Evolutionary conservation across 2,888 invertebrate species (phyloP).

Genomic region (Sylvicola cinctus): DNA sequence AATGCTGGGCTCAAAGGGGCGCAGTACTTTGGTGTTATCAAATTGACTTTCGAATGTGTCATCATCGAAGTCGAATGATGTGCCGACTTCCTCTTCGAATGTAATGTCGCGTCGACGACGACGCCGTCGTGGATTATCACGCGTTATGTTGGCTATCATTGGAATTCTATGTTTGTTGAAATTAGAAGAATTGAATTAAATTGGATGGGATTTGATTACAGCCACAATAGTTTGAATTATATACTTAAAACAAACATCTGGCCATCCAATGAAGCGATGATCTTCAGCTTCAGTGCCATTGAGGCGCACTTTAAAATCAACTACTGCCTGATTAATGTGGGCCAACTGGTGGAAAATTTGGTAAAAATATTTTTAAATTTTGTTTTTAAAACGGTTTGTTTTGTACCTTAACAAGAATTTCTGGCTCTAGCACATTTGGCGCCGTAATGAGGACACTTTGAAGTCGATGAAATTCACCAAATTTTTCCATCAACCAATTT

Average conservation of each 20-base stretch:
- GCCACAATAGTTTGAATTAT: conserved; percentile 3
- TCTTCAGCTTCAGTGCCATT: conserved; percentile 18
- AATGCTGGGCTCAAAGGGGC: conserved; percentile 37
- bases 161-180: conserved; percentile 19
- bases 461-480: conserved; percentile 38
- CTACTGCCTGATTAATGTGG: conserved; percentile 29
- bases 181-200: neutral
- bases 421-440: conserved; percentile 42
- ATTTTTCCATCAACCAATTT: conserved; percentile 38
- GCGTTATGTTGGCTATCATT: conserved; percentile 13
- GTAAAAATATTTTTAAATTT: no score
- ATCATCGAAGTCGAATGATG: conserved; percentile 9
- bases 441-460: conserved; percentile 41
- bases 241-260: conserved; percentile 11
- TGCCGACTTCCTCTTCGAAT: conserved; percentile 11
- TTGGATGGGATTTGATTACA: no score
- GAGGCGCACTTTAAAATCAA: conserved; percentile 12
- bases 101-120: neutral
- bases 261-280: conserved; percentile 8
- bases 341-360: conserved; percentile 24
- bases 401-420: conserved; percentile 31
- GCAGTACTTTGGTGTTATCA: conserved; percentile 18
- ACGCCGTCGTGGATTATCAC: conserved; percentile 6
- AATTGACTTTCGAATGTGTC: conserved; percentile 4
- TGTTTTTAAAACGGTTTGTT: no score